Base-by-base conservation (phyloP, 2,113 vertebrate species). In the Grammomys dolichurus region DNA sequence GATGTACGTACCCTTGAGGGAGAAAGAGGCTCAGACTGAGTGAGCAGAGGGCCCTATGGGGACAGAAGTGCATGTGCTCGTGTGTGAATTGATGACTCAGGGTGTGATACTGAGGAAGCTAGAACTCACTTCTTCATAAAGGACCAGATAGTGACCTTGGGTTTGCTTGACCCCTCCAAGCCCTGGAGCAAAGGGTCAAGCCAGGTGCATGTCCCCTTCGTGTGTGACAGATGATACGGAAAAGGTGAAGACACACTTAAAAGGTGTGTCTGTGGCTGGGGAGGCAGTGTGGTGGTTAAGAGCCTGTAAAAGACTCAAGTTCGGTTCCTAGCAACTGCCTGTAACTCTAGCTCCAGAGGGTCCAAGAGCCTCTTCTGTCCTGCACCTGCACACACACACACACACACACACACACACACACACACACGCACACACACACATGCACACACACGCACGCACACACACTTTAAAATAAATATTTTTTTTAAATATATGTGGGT, bases 181-280 rank as follows among this genome's bases (percentile, higher is more conserved):
- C 11, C 75, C 87, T 24, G 31, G 2, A 19, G 31, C 13, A n/a
- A 76, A 54, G 43, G 6, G 1, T 22, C 36, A 81, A 69, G 3
- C 3, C 5, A 24, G 17, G 12, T 9, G 7, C 33, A n/a, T 54
- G 16, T 10, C 33, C 76, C n/a, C 3, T 17, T 43, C 13, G 0
- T 13, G 1, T 0, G 2, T 17, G 60, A 43, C 1, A 19, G 51
- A 54, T 24, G 36, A 20, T 6, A 46, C 3, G 0, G 16, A 14
- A 17, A 33, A 51, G 3, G 26, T 3, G 33, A n/a, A 40, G 51
- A 51, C 51, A 82, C 22, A 16, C 36, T 60, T 56, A 40, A 43
- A 31, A 43, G 24, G 58, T 19, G 33, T 31, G 56, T 16, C 36
- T 60, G n/a, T 0, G 8, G 26, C n/a, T 43, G 13, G 22, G 20